Conservation (phyloP, 2,113 vertebrate species). For the Tachycineta bicolor region DNA sequence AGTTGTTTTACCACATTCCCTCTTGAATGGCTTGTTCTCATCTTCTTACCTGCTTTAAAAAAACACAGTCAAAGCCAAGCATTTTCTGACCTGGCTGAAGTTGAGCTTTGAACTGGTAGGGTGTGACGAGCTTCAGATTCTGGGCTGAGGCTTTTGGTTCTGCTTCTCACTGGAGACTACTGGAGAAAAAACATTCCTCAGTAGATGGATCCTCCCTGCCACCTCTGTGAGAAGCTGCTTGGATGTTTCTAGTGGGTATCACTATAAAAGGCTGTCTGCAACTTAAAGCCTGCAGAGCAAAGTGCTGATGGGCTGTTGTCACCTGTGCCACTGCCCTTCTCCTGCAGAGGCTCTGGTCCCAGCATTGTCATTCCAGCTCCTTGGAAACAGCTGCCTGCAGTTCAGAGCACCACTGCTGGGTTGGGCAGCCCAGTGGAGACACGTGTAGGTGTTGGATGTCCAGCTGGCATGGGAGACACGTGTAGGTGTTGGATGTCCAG, state of each 20-base stretch:
- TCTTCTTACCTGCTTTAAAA: background rate
- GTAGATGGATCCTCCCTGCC: background rate
- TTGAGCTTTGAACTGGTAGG: background rate
- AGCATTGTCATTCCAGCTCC: background rate
- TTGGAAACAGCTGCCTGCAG: background rate
- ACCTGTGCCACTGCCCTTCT: background rate
- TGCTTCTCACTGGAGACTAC: background rate
- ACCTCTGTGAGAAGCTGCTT: background rate
- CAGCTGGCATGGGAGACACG: fast-evolving
- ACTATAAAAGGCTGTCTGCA: fast-evolving
- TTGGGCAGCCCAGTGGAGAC: background rate
- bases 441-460: fast-evolving
- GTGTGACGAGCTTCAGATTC: background rate
- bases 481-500: background rate
- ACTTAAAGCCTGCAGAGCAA: fast-evolving
- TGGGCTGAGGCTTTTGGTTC: background rate
- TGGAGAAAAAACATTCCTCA: background rate
- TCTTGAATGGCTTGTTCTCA: background rate
- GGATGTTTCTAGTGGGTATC: background rate
- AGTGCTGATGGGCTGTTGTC: fast-evolving
- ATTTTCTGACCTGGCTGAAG: background rate
- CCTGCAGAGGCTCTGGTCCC: background rate
- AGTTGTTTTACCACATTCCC: background rate
- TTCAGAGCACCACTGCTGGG: fast-evolving
- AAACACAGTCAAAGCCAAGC: background rate